Evolutionary conservation across 2,113 vertebrate genomes (phyloP).

Genomic region (Osmerus eperlanus): DNA sequence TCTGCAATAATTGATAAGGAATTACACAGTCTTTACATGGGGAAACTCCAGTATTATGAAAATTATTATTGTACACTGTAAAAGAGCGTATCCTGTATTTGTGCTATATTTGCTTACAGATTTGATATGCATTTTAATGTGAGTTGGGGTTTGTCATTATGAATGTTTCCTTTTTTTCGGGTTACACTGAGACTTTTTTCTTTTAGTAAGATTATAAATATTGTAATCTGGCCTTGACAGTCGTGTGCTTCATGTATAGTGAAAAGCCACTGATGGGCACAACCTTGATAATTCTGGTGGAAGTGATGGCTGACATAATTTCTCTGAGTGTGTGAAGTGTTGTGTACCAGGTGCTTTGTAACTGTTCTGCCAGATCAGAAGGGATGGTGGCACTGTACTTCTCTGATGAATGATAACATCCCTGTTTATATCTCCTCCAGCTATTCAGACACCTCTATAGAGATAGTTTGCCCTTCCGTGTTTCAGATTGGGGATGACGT

Average conservation of each 20-base stretch:
- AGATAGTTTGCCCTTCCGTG: too few species aligned
- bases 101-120: neutral
- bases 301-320: slow-evolving; percentile 4
- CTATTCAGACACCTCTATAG: neutral
- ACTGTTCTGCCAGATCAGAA: slow-evolving; percentile 5
- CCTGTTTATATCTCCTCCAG: slow-evolving; percentile 6
- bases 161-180: too few species aligned
- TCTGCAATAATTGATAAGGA: slow-evolving; percentile 52
- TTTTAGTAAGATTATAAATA: too few species aligned
- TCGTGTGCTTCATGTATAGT: too few species aligned
- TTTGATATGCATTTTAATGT: too few species aligned
- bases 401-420: slow-evolving; percentile 13
- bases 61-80: neutral
- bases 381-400: slow-evolving; percentile 21
- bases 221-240: too few species aligned
- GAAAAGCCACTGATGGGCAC: neutral
- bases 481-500: too few species aligned
- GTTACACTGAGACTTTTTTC: too few species aligned
- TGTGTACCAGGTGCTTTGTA: neutral
- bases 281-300: neutral
- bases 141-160: too few species aligned
- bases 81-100: neutral
- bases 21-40: slow-evolving; percentile 35
- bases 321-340: slow-evolving; percentile 1
- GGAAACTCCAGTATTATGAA: slow-evolving; percentile 34